A percentile compares a stretch with the other conserved stretches of the same genome.
Evolutionary conservation across 2,113 vertebrate genomes (phyloP).

Genomic region (Odocoileus virginianus): DNA sequence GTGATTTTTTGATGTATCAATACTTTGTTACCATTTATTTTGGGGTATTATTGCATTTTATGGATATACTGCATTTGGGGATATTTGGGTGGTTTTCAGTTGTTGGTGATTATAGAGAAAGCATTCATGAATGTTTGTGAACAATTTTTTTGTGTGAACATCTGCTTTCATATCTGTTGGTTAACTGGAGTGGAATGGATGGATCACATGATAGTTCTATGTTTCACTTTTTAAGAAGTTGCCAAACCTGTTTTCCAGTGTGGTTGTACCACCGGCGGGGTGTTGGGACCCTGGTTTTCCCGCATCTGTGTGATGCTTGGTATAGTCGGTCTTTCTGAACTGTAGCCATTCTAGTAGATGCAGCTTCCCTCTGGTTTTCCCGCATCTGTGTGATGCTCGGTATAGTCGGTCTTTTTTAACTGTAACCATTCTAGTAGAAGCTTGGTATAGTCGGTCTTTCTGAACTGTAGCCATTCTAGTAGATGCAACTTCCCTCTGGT

Average conservation of each 20-base stretch:
- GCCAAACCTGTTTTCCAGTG: background rate
- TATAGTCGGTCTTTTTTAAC: no score
- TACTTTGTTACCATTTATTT: background rate
- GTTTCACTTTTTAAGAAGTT: background rate
- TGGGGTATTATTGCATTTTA: background rate
- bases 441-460: background rate
- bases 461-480: no score
- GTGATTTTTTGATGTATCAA: background rate
- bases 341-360: background rate
- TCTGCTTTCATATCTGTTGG: background rate
- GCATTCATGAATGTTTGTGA: background rate
- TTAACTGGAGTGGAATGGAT: background rate
- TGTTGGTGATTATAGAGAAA: constrained; percentile 3
- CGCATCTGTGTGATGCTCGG: no score
- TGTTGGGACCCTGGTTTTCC: background rate
- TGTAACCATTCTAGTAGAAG: background rate
- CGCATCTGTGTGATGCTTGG: background rate
- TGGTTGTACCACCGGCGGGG: background rate
- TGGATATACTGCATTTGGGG: background rate
- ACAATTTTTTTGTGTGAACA: background rate
- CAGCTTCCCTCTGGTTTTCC: background rate
- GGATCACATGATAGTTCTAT: background rate
- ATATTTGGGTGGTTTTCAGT: background rate
- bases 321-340: background rate
- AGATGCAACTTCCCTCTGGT: no score